These are phyloP conservation scores for Lordiphosa mommai DNA, from an alignment of 1,140 invertebrate species.

Conservation along the genomic window DNA sequence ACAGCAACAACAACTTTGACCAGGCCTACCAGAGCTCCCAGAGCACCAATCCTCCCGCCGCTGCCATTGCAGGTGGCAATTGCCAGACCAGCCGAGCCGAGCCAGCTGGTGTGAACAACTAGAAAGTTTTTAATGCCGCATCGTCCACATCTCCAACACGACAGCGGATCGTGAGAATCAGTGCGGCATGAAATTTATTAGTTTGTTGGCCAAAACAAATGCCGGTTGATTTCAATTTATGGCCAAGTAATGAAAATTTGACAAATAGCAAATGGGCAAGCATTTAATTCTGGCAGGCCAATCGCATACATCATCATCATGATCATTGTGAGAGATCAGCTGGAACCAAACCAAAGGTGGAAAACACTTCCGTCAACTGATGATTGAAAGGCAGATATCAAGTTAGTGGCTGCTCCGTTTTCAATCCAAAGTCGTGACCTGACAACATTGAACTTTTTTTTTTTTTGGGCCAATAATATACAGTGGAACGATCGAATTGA, in stretches of 20 bases:
- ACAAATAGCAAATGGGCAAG: conserved; percentile 68
- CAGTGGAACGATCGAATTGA: not conserved
- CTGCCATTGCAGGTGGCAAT: conserved; percentile 58
- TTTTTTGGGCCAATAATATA: conserved; percentile 20
- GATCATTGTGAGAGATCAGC: not conserved
- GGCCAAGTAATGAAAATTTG: conserved; percentile 70
- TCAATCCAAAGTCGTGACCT: conserved; percentile 65
- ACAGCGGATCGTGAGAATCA: conserved; percentile 58
- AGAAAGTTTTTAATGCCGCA: conserved; percentile 61
- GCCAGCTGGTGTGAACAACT: conserved; percentile 68
- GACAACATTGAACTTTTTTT: conserved; percentile 62
- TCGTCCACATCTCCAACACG: not conserved
- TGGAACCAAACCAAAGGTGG: conserved; percentile 4
- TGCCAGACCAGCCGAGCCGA: conserved; percentile 32
- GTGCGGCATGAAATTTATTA: conserved; percentile 64
- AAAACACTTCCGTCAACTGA: conserved; percentile 53
- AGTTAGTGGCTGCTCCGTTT: conserved; percentile 40
- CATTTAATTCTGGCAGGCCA: conserved; percentile 34
- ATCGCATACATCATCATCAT: conserved; percentile 52
- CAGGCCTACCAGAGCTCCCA: conserved; percentile 17
- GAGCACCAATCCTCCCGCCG: conserved; percentile 14
- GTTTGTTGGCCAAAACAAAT: conserved; percentile 63
- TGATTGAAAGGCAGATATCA: conserved; percentile 23
- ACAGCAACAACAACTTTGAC: conserved; percentile 30
- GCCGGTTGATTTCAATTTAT: conserved; percentile 61